phyloP scores from a whole-genome alignment of 1,140 invertebrate species.

The Drosophila leontia region DNA sequence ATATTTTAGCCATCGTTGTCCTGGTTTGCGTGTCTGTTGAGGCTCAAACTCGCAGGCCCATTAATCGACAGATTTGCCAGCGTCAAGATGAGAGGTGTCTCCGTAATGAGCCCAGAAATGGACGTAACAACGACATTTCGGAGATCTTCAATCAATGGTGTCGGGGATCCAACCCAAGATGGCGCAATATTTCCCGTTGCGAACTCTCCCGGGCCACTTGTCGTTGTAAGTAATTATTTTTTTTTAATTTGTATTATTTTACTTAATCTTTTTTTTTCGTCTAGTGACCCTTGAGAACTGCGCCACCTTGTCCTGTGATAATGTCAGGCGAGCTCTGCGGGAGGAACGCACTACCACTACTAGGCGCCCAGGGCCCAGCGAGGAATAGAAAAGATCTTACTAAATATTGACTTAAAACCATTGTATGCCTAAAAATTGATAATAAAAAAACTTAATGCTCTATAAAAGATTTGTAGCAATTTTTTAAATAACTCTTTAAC shows the following conservation, averaged over 20 bases:
- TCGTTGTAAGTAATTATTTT: not conserved
- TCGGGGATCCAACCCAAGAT: not conserved
- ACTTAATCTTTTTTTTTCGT: too few species aligned
- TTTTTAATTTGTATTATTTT: not conserved
- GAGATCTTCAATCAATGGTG: slow-evolving; percentile 13
- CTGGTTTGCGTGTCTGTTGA: not conserved
- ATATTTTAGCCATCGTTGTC: not conserved
- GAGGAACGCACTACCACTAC: not conserved
- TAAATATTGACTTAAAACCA: not conserved
- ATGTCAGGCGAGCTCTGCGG: not conserved
- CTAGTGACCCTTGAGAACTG: not conserved
- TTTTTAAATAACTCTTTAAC: too few species aligned
- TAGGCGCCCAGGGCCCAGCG: not conserved
- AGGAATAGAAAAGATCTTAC: not conserved
- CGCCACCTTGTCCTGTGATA: slow-evolving; percentile 1
- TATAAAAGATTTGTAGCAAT: not conserved
- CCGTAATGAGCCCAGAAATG: slow-evolving; percentile 1
- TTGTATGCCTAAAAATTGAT: not conserved
- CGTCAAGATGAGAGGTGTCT: not conserved
- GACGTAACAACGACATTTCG: not conserved
- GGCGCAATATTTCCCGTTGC: slow-evolving; percentile 9
- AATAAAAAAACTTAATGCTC: not conserved
- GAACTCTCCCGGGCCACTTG: slow-evolving; percentile 6
- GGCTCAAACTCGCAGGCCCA: not conserved
- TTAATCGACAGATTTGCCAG: not conserved